Base-by-base conservation (phyloP, 2,797 vertebrate species). In the Paguma larvata region DNA sequence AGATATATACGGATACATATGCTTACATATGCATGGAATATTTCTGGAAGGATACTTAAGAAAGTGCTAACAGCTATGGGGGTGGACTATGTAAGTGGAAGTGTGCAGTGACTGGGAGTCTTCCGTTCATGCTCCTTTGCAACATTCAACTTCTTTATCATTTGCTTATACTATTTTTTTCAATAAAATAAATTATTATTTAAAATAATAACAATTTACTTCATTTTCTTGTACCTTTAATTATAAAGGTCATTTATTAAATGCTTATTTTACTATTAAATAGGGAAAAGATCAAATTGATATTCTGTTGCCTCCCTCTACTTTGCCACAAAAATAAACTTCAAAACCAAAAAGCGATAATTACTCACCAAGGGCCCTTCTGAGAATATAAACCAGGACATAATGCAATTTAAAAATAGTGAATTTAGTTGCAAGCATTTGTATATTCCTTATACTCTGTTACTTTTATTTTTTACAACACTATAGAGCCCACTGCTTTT, bases 181-280 rank as follows among this genome's bases (percentile, higher is more conserved):
- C n/a, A 67, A 44, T 79, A 86, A 95, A 85, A 84, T 38, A 38
- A 38, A 38, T 38, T 38, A 38, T 38, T 38, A 91, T 70, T 89
- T 94, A 82, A 96, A 79, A 91, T 79, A 72, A 27, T 5, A 86
- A 44, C 21, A 96, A 89, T 53, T 86, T 14, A 85, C 23, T 93
- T 96, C 53, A 87, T 92, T 94, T 96, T 93, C 34, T 80, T 70
- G 9, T 82, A 70, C 48, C 77, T 97, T 97, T 91, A 41, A 93
- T 83, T 91, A 82, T 93, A 94, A 93, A 97, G 14, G 25, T 1
- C 41, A 75, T 38, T 95, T 97, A 91, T 53, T 92, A 92, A 93
- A 34, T 83, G 13, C 34, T 80, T 87, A 72, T 89, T 87, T 89
- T 75, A 67, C 34, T 77, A 70, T 63, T 93, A 87, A 86, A 85